A percentile compares a stretch with the other conserved stretches of the same genome.
Evolutionary conservation across 2,797 vertebrate species (phyloP).

Genomic region (Spheniscus humboldti): DNA sequence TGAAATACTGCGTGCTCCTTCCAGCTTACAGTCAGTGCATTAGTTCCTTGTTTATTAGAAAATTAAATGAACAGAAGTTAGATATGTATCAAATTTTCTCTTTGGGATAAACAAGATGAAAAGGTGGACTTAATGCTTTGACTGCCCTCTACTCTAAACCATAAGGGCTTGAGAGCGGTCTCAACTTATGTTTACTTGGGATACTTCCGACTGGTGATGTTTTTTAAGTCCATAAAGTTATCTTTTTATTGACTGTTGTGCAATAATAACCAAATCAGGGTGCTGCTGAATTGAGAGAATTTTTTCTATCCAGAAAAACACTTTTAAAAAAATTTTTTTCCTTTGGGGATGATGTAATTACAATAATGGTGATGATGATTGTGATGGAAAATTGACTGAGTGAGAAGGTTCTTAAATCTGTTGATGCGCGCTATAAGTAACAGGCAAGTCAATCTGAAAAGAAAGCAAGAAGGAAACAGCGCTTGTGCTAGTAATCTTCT

Average conservation of each 20-base stretch:
- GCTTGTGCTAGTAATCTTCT: neutral
- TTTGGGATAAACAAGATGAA: conserved; percentile 4
- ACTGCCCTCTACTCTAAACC: neutral
- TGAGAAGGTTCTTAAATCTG: neutral
- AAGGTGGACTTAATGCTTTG: neutral
- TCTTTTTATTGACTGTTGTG: neutral
- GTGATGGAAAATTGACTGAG: neutral
- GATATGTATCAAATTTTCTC: neutral
- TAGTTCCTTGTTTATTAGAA: conserved; percentile 31
- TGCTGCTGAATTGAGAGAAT: neutral
- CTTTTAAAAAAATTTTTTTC: neutral
- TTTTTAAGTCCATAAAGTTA: neutral
- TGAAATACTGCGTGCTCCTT: conserved; percentile 23
- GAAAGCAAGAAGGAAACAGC: neutral
- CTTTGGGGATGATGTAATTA: neutral
- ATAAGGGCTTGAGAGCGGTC: neutral
- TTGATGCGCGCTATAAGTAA: rapidly evolving
- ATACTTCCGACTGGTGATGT: neutral
- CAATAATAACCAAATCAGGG: neutral
- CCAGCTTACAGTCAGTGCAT: neutral
- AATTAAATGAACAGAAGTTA: conserved; percentile 13
- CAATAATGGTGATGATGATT: neutral
- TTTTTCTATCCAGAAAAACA: neutral
- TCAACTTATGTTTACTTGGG: neutral
- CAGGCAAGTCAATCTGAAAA: neutral